Base-by-base conservation (phyloP, 2,113 vertebrate genomes). In the Sebastes schlegelii region DNA sequence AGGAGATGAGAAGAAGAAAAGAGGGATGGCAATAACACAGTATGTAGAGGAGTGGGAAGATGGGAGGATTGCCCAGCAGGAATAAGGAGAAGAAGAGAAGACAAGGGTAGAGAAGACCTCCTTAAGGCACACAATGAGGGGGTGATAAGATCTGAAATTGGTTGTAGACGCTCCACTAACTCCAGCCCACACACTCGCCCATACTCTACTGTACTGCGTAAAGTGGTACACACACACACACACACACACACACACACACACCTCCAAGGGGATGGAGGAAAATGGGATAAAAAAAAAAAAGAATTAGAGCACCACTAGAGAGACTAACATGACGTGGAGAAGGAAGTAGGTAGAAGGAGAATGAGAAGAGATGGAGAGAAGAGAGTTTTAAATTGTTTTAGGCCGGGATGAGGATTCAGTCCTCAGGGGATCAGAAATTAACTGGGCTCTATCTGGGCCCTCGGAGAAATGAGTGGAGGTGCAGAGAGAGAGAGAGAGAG, bases 101-200 rank as follows among this genome's bases (percentile, higher is more conserved):
- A 82, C 70, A 76, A 72, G 42, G 57, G 77, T 57, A 52, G 79
- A 86, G 81, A 84, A 83, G 83, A 90, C 72, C 82, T 88, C 86
- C 88, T 90, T 89, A 88, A 85, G 64, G 77, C 86, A 90, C 86
- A 92, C 90, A 93, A 89, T 91, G 90, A 91, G 74, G 76, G 73
- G 77, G 84, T 84, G 93, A 94, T 92, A 91, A 78, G 83, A 91
- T 93, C 87, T 88, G 82, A 93, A 94, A 94, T 93, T 92, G 89
- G 91, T 91, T 94, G 87, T 92, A 86, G 86, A 91, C 74, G 88
- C 92, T 93, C 77, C 84, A 89, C 85, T 93, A 92, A 84, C 89
- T 91, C 84, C 75, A 80, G 75, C 80, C 83, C 88, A 90, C 86
- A 92, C 86, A 84, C 73, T 74, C 9, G 48, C 64, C 70, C 79